Percentiles rank a stretch among this genome's conserved stretches.
These are phyloP conservation scores for Ernsta delagoae DNA, from an alignment of 2,888 invertebrate genomes.

Conservation along the genomic window DNA sequence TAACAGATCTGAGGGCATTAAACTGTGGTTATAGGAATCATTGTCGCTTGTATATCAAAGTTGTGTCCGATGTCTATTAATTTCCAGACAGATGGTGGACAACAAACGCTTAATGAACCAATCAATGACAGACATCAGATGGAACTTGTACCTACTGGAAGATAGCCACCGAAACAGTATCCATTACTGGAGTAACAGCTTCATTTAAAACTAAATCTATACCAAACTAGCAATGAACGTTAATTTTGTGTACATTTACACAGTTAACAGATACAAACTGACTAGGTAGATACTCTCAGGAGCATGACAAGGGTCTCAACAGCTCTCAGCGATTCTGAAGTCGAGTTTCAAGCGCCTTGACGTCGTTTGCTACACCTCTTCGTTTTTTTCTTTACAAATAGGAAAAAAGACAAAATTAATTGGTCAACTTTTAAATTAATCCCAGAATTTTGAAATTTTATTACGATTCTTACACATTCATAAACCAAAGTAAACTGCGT, in stretches of 20 bases:
- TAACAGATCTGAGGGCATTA: neutral
- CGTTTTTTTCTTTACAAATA: slow-evolving; percentile 2
- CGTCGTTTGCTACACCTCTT: slow-evolving; percentile 6
- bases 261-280: neutral
- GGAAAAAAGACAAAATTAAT: neutral
- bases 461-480: too few relatives aligned
- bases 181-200: neutral
- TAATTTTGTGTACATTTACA: neutral
- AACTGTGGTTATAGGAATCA: neutral
- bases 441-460: neutral
- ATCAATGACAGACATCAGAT: neutral
- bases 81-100: neutral
- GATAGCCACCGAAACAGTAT: neutral
- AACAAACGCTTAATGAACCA: slow-evolving; percentile 1
- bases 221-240: neutral
- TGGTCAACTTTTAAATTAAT: neutral
- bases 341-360: slow-evolving; percentile 5
- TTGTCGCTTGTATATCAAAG: neutral
- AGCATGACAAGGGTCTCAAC: slow-evolving; percentile 3
- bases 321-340: slow-evolving; percentile 1
- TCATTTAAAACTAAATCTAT: neutral
- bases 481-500: neutral
- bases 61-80: neutral
- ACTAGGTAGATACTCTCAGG: slow-evolving; percentile 3
- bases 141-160: neutral